Conservation (phyloP, 2,888 invertebrate genomes). For the Ernsta delagoae region DNA sequence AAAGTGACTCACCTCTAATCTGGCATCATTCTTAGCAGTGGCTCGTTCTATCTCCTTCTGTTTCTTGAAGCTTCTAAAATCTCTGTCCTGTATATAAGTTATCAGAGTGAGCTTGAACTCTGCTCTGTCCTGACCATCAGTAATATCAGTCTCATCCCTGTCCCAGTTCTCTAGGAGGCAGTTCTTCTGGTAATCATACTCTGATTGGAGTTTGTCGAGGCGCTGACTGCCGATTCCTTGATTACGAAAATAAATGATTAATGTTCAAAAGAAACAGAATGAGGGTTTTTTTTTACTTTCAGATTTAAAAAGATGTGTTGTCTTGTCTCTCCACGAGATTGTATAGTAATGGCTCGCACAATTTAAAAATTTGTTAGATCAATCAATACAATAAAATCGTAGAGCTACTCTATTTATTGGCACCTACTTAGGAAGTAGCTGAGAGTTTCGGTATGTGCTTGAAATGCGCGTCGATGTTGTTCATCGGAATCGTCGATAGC, state of each 20-base stretch:
- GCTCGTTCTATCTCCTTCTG: slow-evolving; percentile 61
- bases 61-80: slow-evolving; percentile 60
- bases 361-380: too few relatives aligned
- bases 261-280: background rate
- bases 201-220: slow-evolving; percentile 81
- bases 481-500: slow-evolving; percentile 89
- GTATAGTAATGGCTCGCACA: too few relatives aligned
- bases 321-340: too few relatives aligned
- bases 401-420: background rate
- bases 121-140: slow-evolving; percentile 77
- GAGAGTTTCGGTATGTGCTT: slow-evolving; percentile 89
- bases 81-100: slow-evolving; percentile 83
- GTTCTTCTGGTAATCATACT: slow-evolving; percentile 84
- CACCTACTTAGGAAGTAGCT: slow-evolving; percentile 87
- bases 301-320: too few relatives aligned
- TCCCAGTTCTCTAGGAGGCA: slow-evolving; percentile 81
- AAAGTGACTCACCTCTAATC: slow-evolving; percentile 64
- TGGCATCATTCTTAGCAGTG: slow-evolving; percentile 70
- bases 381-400: too few relatives aligned
- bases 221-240: slow-evolving; percentile 85
- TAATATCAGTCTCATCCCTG: slow-evolving; percentile 80
- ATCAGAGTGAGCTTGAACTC: slow-evolving; percentile 85
- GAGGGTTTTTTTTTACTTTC: too few relatives aligned
- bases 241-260: slow-evolving; percentile 14
- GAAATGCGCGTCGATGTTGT: slow-evolving; percentile 89